These are phyloP conservation scores for Mus spretus DNA, from an alignment of 2,797 vertebrate genomes.

Conservation along the genomic window DNA sequence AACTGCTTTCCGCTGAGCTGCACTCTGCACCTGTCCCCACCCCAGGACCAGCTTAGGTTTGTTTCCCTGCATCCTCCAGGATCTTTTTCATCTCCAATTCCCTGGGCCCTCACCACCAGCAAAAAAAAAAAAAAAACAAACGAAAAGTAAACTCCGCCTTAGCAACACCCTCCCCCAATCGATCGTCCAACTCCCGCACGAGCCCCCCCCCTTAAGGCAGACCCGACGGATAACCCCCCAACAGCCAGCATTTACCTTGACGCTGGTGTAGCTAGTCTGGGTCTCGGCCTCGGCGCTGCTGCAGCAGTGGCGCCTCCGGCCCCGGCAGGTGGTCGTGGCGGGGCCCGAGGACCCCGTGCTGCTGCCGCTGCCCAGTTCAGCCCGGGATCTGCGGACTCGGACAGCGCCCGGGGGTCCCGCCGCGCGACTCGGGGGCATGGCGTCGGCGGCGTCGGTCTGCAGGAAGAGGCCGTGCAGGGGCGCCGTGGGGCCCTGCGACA, in stretches of 20 bases:
- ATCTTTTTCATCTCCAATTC: neutral
- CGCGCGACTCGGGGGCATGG: slow-evolving; percentile 92
- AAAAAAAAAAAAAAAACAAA: neutral
- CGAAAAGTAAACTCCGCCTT: slow-evolving; percentile 78
- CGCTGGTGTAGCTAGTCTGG: slow-evolving; percentile 93
- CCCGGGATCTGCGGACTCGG: slow-evolving; percentile 89
- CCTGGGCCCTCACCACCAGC: neutral
- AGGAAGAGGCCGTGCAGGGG: slow-evolving; percentile 95
- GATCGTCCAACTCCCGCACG: neutral
- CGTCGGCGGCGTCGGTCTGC: slow-evolving; percentile 95
- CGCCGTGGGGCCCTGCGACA: slow-evolving; percentile 94
- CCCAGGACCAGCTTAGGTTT: neutral
- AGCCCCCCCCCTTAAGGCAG: slow-evolving; percentile 43
- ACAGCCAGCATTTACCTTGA: slow-evolving; percentile 90
- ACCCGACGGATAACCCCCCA: slow-evolving; percentile 21
- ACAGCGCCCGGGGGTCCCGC: slow-evolving; percentile 87
- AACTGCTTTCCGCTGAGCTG: neutral
- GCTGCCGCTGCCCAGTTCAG: slow-evolving; percentile 80
- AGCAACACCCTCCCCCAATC: neutral
- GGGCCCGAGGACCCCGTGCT: slow-evolving; percentile 81
- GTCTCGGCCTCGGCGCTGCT: slow-evolving; percentile 95
- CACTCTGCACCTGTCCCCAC: neutral
- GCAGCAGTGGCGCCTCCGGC: slow-evolving; percentile 87
- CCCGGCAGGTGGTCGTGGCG: slow-evolving; percentile 87
- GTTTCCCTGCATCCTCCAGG: neutral